A percentile compares a stretch with the other conserved stretches of the same genome.
Evolutionary conservation across 1,140 invertebrate genomes (phyloP).

Genomic region (Trichonephila clavipes): DNA sequence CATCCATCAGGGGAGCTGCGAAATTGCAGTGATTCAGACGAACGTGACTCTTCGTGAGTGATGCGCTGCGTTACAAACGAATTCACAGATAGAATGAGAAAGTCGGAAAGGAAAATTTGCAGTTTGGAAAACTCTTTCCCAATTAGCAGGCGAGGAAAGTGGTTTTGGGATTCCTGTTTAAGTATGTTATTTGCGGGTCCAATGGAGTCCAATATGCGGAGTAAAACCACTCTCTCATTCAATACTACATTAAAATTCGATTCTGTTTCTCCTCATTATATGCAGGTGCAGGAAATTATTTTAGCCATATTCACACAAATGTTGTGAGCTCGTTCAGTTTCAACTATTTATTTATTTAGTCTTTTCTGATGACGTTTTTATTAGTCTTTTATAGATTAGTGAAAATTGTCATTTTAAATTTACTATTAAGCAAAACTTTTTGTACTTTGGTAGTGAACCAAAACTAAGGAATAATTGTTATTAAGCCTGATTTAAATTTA

Average conservation of each 20-base stretch:
- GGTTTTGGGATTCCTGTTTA: conserved; percentile 24
- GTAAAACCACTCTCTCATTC: not conserved
- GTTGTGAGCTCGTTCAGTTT: no score
- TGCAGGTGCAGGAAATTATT: no score
- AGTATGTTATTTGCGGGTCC: not conserved
- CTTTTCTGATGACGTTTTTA: no score
- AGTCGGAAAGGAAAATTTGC: not conserved
- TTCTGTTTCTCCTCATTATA: not conserved
- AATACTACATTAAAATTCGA: not conserved
- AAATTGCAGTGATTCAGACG: conserved; percentile 71
- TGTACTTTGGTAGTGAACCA: no score
- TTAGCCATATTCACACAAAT: no score
- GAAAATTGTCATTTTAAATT: no score
- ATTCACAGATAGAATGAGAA: conserved; percentile 48
- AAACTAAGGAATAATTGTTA: no score
- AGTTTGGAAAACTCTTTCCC: conserved; percentile 2
- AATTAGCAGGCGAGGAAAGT: conserved; percentile 57
- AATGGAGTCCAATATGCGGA: not conserved
- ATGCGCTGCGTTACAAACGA: conserved; percentile 45
- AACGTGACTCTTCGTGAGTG: conserved; percentile 64
- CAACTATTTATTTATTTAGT: no score
- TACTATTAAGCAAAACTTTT: no score
- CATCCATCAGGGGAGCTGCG: conserved; percentile 60
- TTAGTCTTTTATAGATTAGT: no score
- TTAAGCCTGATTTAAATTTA: no score